Percentiles rank a stretch among this genome's conserved stretches.
These are phyloP conservation scores for Thera britannica DNA, from an alignment of 2,888 invertebrate species.

Conservation along the genomic window DNA sequence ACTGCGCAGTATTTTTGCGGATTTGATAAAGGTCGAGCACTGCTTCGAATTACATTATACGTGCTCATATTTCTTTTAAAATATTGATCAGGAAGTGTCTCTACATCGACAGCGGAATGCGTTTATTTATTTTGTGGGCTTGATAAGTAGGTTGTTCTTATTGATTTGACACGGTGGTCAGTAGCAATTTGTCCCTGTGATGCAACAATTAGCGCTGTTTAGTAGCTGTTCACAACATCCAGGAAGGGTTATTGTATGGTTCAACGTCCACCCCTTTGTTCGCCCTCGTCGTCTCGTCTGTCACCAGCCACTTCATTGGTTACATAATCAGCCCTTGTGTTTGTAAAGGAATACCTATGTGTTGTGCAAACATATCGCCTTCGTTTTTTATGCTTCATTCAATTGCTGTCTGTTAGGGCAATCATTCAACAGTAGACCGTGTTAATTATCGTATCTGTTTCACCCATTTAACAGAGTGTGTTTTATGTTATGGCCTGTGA, in stretches of 20 bases:
- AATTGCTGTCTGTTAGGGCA: conserved; percentile 51
- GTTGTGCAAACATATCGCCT: conserved; percentile 50
- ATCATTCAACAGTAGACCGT: conserved; percentile 48
- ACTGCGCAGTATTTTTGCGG: conserved; percentile 34
- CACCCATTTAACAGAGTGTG: conserved; percentile 30
- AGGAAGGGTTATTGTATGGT: conserved; percentile 67
- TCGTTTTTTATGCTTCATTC: conserved; percentile 44
- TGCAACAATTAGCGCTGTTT: conserved; percentile 61
- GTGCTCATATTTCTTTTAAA: conserved; percentile 23
- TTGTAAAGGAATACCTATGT: conserved; percentile 52
- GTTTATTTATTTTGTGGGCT: conserved; percentile 1
- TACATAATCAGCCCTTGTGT: conserved; percentile 56
- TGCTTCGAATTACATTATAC: conserved; percentile 19
- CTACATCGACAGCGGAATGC: conserved; percentile 1
- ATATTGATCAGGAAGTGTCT: conserved; percentile 15
- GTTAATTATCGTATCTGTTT: conserved; percentile 47
- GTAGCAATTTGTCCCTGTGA: conserved; percentile 46
- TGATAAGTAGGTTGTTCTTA: conserved; percentile 6
- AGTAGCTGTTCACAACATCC: conserved; percentile 58
- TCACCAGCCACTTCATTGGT: conserved; percentile 61
- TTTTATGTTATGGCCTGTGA: conserved; percentile 29
- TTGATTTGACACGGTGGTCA: conserved; percentile 26
- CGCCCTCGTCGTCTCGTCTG: conserved; percentile 55
- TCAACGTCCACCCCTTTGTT: conserved; percentile 62
- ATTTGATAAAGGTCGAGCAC: conserved; percentile 24